Base-by-base conservation (phyloP, 2,888 invertebrate genomes). In the Polydrusus pterygomalis region DNA sequence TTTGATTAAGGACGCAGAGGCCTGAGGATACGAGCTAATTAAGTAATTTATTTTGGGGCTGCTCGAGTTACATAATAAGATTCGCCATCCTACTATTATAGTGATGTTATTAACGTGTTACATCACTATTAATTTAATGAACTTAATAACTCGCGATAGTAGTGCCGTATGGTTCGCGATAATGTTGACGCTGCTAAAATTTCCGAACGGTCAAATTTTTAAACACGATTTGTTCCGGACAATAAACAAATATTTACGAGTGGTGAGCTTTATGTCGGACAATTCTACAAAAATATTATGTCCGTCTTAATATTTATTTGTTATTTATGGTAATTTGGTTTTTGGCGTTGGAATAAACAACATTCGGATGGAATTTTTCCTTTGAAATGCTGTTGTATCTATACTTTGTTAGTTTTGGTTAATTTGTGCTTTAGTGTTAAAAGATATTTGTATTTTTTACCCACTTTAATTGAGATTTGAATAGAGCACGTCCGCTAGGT, bases 241-340 rank as follows among this genome's bases (percentile, higher is more conserved):
- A 80, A 81, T 82, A 82, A 82, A 82, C 81, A 82, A 82, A 82
- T 80, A 81, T 81, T 80, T 82, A 80, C 78, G 80, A 81, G 78
- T 78, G 79, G 73, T 68, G 60, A 60, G 38, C 71, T 68, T 68
- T 72, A 71, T 62, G 54, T 49, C 62, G 60, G 77, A 78, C 73
- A 73, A 73, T 73, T 73, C 51, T 62, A 74, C 74, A 74, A 74
- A 74, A 74, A 74, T 74, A 74, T 74, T 74, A 74, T 74, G 74
- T 63, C 74, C 74, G 17, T 74, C 69, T 63, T 69, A 18, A 74
- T 54, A 69, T 74, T 74, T 74, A 74, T 74, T 69, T 63, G 43
- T 68, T 38, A 63, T 74, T 74, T 74, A 74, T 74, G 74, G 62
- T 74, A 74, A 74, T 74, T 63, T 54, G 74, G 9, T 74, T 74